These are phyloP conservation scores for Cabera pusaria DNA, from an alignment of 2,888 invertebrate species.

Conservation along the genomic window DNA sequence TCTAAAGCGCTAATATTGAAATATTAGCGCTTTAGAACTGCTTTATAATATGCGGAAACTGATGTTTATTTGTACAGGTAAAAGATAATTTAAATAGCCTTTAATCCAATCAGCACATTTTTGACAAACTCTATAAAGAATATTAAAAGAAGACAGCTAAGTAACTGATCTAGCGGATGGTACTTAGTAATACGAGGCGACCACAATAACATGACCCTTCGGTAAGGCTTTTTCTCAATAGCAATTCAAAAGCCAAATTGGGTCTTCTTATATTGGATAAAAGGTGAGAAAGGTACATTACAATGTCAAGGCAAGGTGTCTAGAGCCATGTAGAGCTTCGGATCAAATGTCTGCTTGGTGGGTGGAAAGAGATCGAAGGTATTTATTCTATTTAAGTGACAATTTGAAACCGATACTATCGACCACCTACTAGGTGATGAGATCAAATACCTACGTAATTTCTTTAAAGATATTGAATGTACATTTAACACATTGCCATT, in stretches of 20 bases:
- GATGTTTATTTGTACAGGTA: too few species aligned
- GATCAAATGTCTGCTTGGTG: constrained; percentile 30
- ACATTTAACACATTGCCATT: too few species aligned
- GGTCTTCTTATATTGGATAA: constrained; percentile 17
- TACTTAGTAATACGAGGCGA: constrained; percentile 35
- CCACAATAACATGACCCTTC: constrained; percentile 18
- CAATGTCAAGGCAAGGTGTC: constrained; percentile 35
- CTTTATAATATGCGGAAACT: too few species aligned
- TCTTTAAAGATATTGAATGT: too few species aligned
- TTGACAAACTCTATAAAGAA: too few species aligned
- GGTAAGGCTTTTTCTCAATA: too few species aligned
- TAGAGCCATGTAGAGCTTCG: constrained; percentile 21
- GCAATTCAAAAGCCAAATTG: constrained; percentile 3
- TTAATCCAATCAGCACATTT: too few species aligned
- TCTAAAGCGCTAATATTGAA: too few species aligned
- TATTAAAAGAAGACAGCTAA: constrained; percentile 44
- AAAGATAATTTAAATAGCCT: too few species aligned
- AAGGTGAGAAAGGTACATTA: constrained; percentile 2
- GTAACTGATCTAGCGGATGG: constrained; percentile 44
- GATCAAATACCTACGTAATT: too few species aligned
- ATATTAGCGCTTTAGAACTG: too few species aligned
- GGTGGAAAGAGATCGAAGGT: constrained; percentile 12
- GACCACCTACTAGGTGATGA: too few species aligned
- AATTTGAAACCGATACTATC: constrained; percentile 4
- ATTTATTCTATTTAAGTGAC: constrained; percentile 2